Percentiles rank a stretch among this genome's conserved stretches.
Evolutionary conservation across 2,888 invertebrate species (phyloP).

Genomic region (Drosophila barbarae): DNA sequence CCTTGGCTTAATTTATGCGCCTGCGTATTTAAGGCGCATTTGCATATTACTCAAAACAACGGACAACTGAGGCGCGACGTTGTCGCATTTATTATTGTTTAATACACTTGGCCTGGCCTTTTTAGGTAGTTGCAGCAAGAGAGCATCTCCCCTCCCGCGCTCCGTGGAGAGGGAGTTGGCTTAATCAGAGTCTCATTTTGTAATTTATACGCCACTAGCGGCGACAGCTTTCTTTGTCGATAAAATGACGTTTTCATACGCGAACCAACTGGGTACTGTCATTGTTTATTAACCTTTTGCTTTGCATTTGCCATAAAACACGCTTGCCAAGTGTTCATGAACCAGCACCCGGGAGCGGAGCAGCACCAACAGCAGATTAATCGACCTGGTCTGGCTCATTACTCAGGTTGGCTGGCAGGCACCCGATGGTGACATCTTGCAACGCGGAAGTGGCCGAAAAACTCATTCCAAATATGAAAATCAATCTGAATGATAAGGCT

Average conservation of each 20-base stretch:
- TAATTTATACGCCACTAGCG: constrained; percentile 62
- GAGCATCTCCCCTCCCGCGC: constrained; percentile 12
- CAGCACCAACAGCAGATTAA: constrained; percentile 55
- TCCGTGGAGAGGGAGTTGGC: constrained; percentile 33
- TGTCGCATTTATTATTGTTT: constrained; percentile 66
- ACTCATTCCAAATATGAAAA: constrained; percentile 37
- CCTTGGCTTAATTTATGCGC: constrained; percentile 67
- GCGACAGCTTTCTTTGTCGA: constrained; percentile 66
- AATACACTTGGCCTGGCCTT: constrained; percentile 68
- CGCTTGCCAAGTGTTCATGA: constrained; percentile 51
- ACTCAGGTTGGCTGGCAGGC: constrained; percentile 47
- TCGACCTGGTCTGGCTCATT: constrained; percentile 57
- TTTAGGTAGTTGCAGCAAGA: constrained; percentile 52
- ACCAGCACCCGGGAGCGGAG: constrained; percentile 13
- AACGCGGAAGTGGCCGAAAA: constrained; percentile 59
- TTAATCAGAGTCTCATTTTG: constrained; percentile 57
- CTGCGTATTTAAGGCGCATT: constrained; percentile 64
- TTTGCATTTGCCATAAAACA: constrained; percentile 56
- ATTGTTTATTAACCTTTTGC: constrained; percentile 69
- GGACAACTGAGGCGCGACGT: constrained; percentile 51
- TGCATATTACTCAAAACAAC: constrained; percentile 71
- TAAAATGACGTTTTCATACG: constrained; percentile 60
- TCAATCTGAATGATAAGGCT: constrained; percentile 25
- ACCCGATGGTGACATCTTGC: constrained; percentile 42
- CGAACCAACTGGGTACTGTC: constrained; percentile 42